These are phyloP conservation scores for Trematocara caparti DNA, from an alignment of 2,797 vertebrate genomes.

Conservation along the genomic window DNA sequence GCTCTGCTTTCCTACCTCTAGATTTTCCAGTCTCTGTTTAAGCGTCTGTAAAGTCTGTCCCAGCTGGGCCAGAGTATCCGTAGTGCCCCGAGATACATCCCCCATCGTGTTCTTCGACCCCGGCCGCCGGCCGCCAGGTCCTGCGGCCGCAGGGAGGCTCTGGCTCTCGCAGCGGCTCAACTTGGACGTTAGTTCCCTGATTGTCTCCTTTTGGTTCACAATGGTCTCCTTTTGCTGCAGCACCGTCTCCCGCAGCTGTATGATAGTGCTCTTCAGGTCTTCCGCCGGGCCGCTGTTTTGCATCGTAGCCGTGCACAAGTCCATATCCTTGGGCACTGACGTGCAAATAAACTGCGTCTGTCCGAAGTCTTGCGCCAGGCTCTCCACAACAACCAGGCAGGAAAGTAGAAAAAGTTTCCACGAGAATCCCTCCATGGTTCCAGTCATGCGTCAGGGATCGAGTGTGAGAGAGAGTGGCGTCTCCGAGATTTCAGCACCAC, in stretches of 20 bases:
- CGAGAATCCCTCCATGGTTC: conserved; percentile 68
- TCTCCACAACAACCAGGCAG: conserved; percentile 65
- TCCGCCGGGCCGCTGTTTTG: conserved; percentile 87
- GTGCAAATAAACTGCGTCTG: conserved; percentile 96
- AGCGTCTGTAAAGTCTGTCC: conserved; percentile 94
- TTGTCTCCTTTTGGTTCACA: conserved; percentile 93
- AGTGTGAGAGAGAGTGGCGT: neutral
- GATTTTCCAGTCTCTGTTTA: conserved; percentile 91
- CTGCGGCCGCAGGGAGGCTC: conserved; percentile 80
- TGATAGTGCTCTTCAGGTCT: conserved; percentile 87
- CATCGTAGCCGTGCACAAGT: conserved; percentile 90
- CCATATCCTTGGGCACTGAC: conserved; percentile 93
- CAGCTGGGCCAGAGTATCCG: conserved; percentile 91
- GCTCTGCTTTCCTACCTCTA: conserved; percentile 81
- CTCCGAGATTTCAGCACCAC: conserved; percentile 68
- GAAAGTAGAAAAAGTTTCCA: conserved; percentile 81
- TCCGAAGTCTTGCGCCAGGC: conserved; percentile 83
- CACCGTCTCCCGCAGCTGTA: conserved; percentile 93
- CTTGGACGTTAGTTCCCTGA: conserved; percentile 91
- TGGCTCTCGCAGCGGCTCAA: conserved; percentile 93
- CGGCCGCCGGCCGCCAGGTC: conserved; percentile 73
- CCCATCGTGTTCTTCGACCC: conserved; percentile 91
- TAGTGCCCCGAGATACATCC: conserved; percentile 87
- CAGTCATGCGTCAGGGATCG: neutral
- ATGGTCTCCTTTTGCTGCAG: conserved; percentile 97